Conservation (phyloP, 2,113 vertebrate species). For the Leiothrix lutea region DNA sequence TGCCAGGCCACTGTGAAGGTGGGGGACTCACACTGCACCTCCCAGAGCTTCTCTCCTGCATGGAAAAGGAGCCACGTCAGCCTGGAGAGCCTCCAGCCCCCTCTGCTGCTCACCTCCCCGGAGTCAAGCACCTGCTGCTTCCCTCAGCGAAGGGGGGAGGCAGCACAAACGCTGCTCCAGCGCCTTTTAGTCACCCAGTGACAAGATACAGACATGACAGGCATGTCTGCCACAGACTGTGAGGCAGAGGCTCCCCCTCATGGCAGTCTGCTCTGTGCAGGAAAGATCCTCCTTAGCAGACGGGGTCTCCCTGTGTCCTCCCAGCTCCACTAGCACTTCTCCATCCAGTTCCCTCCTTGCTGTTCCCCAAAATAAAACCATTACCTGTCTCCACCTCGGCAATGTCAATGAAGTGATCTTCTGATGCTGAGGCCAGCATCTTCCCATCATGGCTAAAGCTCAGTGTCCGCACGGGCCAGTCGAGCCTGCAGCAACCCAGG, state of each 20-base stretch:
- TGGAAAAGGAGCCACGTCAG: not conserved
- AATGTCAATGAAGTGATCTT: slow-evolving; percentile 98
- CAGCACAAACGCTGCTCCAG: not conserved
- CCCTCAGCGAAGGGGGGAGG: not conserved
- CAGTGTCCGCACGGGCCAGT: slow-evolving; percentile 95
- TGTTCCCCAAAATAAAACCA: not conserved
- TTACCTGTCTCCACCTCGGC: slow-evolving; percentile 96
- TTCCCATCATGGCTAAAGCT: slow-evolving; percentile 98
- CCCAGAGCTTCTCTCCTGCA: slow-evolving; percentile 97
- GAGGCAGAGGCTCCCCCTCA: slow-evolving; percentile 42
- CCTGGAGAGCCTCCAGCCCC: not conserved
- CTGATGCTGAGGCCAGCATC: slow-evolving; percentile 94
- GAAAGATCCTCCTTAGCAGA: not conserved
- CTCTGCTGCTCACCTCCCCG: not conserved
- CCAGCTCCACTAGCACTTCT: not conserved
- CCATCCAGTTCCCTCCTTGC: not conserved
- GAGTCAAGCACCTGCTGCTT: not conserved
- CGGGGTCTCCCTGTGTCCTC: rapidly evolving
- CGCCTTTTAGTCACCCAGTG: not conserved
- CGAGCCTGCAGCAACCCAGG: slow-evolving; percentile 75
- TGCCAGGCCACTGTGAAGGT: slow-evolving; percentile 99
- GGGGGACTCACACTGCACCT: slow-evolving; percentile 98
- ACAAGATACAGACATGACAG: not conserved
- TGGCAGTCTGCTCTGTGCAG: not conserved
- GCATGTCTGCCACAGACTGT: not conserved